A percentile compares a stretch with the other conserved stretches of the same genome.
Conservation (phyloP, 2,888 invertebrate genomes). For the Amorpha juglandis region DNA sequence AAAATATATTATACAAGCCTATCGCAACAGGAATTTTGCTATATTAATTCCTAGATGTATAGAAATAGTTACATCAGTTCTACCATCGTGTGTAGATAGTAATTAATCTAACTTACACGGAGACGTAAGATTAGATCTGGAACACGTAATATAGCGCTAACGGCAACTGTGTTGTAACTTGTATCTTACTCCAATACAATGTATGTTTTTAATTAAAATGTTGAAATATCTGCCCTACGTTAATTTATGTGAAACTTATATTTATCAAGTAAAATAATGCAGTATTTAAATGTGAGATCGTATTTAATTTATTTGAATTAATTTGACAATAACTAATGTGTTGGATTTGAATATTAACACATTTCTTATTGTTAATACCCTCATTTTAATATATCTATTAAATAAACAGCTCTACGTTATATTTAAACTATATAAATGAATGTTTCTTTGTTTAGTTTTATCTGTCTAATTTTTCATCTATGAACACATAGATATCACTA, state of each 20-base stretch:
- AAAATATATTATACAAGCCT: too few relatives aligned
- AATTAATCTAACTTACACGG: constrained; percentile 6
- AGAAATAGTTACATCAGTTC: neutral
- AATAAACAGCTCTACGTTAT: too few relatives aligned
- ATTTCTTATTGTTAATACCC: too few relatives aligned
- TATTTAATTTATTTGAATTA: too few relatives aligned
- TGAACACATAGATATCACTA: too few relatives aligned
- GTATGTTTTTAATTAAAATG: constrained; percentile 8
- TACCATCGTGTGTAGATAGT: neutral
- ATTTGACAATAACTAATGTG: too few relatives aligned
- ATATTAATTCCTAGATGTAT: neutral
- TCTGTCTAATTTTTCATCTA: too few relatives aligned
- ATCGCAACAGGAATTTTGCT: neutral
- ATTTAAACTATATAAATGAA: too few relatives aligned
- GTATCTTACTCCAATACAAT: neutral
- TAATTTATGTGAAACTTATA: neutral
- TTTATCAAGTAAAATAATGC: neutral
- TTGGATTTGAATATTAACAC: too few relatives aligned
- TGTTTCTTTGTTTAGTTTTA: too few relatives aligned
- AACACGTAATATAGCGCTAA: constrained; percentile 6
- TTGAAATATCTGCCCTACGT: neutral
- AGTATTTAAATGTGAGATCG: too few relatives aligned
- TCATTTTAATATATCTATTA: too few relatives aligned
- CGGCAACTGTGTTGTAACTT: neutral
- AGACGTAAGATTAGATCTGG: constrained; percentile 19